Evolutionary conservation across 2,797 vertebrate genomes (phyloP), one percentile per base, ranked within the genome.

Genomic region (Macrochelys suwanniensis): DNA sequence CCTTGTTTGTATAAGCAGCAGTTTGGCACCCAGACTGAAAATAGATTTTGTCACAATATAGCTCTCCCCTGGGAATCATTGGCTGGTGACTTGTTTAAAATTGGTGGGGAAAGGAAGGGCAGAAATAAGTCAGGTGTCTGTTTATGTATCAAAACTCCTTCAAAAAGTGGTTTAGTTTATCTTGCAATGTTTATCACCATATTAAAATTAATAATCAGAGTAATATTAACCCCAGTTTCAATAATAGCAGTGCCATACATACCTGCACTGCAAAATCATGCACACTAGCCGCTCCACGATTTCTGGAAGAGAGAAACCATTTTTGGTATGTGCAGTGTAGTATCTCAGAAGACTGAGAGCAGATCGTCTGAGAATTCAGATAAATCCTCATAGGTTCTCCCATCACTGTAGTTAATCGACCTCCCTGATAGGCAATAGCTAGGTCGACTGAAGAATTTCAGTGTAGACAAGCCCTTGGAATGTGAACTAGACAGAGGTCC

Each of bases 171-270:
- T 19, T n/a, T n/a, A 65, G 31, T 65, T 65, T 16, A 15, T 61
- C 16, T 65, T 65, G n/a, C 61, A n/a, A 19, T n/a, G 33, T 65
- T 19, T 68, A 54, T 88, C 49, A 26, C n/a, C 6, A 5, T 50
- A 9, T 80, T 82, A 76, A 12, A 61, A 61, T 61, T 33, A 33
- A 61, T 33, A 61, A 61, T 61, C 59, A 16, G 13, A 61, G 6
- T 61, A 61, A 6, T 12, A 3, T 78, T 86, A 80, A 82, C 3
- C 2, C 16, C 51, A 45, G 2, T 45, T 37, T 28, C 17, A 82
- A 91, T 85, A 49, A 49, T 80, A 23, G 0, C 71, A 76, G 7
- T 25, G 3, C 8, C 49, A 1, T 0, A 0, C 81, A n/a, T 23
- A 11, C 15, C 37, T 76, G 11, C 49, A 78, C 50, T 81, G 37